phyloP scores from a whole-genome alignment of 1,140 invertebrate genomes.

The Drosophila eugracilis region DNA sequence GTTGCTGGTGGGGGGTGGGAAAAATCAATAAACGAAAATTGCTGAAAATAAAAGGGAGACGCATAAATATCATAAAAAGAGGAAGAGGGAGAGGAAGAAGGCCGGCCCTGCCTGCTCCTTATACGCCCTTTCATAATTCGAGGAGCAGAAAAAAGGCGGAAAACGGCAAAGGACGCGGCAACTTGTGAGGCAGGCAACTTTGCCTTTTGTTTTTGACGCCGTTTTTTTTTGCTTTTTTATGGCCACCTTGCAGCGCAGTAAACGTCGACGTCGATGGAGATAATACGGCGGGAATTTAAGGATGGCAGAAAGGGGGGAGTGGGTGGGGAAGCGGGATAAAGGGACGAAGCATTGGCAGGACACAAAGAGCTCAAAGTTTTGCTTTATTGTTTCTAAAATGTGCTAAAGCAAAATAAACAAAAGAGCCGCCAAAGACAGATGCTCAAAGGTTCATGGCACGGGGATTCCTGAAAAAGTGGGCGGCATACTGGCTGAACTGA shows the following conservation, averaged over 20 bases:
- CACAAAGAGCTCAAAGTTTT: conserved; percentile 77
- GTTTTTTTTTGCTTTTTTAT: conserved; percentile 74
- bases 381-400: conserved; percentile 81
- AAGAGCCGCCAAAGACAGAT: conserved; percentile 46
- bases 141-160: not conserved
- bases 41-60: conserved; percentile 56
- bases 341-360: conserved; percentile 43
- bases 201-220: conserved; percentile 63
- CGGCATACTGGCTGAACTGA: not conserved
- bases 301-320: not conserved
- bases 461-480: not conserved
- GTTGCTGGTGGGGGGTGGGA: conserved; percentile 27
- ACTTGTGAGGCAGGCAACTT: conserved; percentile 37
- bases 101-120: not conserved
- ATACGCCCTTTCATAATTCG: conserved; percentile 41
- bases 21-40: conserved; percentile 72
- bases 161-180: not conserved
- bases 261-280: conserved; percentile 54
- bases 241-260: conserved; percentile 41
- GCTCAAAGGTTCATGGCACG: not conserved
- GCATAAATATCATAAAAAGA: conserved; percentile 49
- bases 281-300: conserved; percentile 36
- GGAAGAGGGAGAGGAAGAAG: no score
- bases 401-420: conserved; percentile 79
- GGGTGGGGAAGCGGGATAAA: not conserved